These are phyloP conservation scores for Vesta saturnalis DNA, from an alignment of 2,888 invertebrate genomes.

Conservation along the genomic window DNA sequence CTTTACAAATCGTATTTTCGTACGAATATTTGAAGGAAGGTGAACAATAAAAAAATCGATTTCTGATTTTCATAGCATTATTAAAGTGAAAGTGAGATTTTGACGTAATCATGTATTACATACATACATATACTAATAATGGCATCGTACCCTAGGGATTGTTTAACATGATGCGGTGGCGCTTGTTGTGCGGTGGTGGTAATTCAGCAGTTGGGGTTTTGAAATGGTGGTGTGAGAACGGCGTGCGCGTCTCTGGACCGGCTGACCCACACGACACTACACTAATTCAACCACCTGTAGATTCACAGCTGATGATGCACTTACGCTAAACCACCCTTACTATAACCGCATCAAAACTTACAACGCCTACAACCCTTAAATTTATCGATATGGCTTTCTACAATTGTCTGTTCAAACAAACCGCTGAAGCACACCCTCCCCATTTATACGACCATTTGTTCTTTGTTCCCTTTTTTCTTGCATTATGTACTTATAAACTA, in stretches of 20 bases:
- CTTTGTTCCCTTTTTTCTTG: neutral
- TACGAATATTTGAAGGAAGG: neutral
- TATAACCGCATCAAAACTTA: constrained; percentile 30
- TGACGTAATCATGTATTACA: constrained; percentile 30
- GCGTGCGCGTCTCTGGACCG: constrained; percentile 39
- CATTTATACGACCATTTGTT: no score
- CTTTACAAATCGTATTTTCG: constrained; percentile 8
- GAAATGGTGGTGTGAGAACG: constrained; percentile 29
- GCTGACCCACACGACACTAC: constrained; percentile 49
- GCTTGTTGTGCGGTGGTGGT: constrained; percentile 34
- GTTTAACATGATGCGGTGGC: constrained; percentile 40
- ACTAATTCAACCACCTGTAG: constrained; percentile 55
- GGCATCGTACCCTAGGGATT: constrained; percentile 38
- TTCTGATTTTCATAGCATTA: neutral
- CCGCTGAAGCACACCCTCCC: neutral
- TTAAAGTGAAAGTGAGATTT: constrained; percentile 6
- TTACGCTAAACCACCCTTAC: constrained; percentile 37
- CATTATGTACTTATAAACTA: neutral
- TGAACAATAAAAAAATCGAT: neutral
- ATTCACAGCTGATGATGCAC: constrained; percentile 40
- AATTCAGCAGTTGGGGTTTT: constrained; percentile 32
- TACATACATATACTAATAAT: constrained; percentile 32
- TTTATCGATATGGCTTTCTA: constrained; percentile 26
- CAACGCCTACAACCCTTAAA: constrained; percentile 31
- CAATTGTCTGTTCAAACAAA: constrained; percentile 17